Base-by-base conservation (phyloP, 2,797 vertebrate genomes). In the Sparus aurata region DNA sequence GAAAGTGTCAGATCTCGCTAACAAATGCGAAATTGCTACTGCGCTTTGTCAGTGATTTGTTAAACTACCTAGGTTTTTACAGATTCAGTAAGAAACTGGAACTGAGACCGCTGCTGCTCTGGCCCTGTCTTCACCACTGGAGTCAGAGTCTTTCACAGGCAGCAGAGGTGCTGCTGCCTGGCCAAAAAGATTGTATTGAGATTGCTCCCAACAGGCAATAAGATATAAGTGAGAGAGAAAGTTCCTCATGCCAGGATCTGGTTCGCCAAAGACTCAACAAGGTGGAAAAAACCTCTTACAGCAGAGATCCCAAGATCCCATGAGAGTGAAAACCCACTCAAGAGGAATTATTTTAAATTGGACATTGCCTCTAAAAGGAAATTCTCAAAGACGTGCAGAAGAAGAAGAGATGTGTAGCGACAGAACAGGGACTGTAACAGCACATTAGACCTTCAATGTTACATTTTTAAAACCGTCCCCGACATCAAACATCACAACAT, bases 281-380 rank as follows among this genome's bases (percentile, higher is more conserved):
- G 50, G 77, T 87, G 74, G 77, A 91, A 90, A 90, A 89, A 85
- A 77, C 23, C 79, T 82, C 83, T 84, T 80, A 87, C 72, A 83
- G 89, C 73, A 77, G 69, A 69, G 75, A 91, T 84, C 77, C 80
- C 57, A 69, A 27, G 57, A 54, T 77, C 85, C 84, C 90, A 38
- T 10, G 91, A 94, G 90, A 92, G 85, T 71, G 45, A 58, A 92
- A 91, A 92, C 82, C 47, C 79, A 90, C 86, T 92, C 83, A 86
- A 84, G 87, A 84, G 90, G 91, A 93, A 93, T 89, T 81, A 91
- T 87, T 91, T 91, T 84, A 93, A 91, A 93, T 89, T 90, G 90
- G 87, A 93, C 84, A 85, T 77, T 63, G 52, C 70, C 77, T 85
- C 77, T 85, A 80, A 93, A 82, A 86, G 71, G 47, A 80, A 73